Evolutionary conservation across 2,797 vertebrate species (phyloP).

Genomic region (Chrysocyon brachyurus): DNA sequence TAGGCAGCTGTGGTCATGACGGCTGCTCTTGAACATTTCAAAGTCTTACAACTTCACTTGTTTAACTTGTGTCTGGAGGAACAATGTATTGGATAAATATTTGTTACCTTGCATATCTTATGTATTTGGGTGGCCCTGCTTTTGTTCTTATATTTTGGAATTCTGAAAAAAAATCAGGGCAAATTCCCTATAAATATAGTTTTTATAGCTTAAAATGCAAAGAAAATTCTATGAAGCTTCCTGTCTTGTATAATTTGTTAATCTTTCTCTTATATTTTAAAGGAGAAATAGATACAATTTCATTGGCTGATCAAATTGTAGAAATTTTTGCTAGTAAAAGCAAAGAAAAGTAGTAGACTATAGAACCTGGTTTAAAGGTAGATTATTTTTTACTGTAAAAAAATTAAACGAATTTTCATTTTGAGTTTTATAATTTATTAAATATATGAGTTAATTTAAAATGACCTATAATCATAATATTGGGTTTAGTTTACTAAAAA

Average conservation of each 20-base stretch:
- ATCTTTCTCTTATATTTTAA: slow-evolving; percentile 41
- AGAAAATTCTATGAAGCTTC: background rate
- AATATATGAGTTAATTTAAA: slow-evolving; percentile 2
- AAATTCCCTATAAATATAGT: background rate
- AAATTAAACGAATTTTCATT: background rate
- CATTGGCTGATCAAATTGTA: background rate
- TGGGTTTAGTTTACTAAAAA: slow-evolving; percentile 49
- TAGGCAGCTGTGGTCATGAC: background rate
- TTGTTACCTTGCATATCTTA: background rate
- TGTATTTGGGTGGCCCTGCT: background rate
- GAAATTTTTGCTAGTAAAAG: background rate
- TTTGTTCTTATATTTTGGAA: slow-evolving; percentile 27
- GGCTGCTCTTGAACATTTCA: background rate
- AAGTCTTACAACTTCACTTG: background rate
- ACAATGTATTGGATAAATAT: background rate
- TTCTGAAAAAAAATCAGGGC: background rate
- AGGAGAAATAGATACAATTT: background rate
- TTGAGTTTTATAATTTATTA: slow-evolving; percentile 50
- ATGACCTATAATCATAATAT: background rate
- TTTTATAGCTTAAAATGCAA: slow-evolving; percentile 26
- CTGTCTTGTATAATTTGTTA: background rate
- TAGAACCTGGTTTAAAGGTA: background rate
- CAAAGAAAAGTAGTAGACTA: background rate
- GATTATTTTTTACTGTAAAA: background rate
- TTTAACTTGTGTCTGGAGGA: background rate